These are phyloP conservation scores for Hydropotes inermis DNA, from an alignment of 2,113 vertebrate genomes.

Conservation along the genomic window DNA sequence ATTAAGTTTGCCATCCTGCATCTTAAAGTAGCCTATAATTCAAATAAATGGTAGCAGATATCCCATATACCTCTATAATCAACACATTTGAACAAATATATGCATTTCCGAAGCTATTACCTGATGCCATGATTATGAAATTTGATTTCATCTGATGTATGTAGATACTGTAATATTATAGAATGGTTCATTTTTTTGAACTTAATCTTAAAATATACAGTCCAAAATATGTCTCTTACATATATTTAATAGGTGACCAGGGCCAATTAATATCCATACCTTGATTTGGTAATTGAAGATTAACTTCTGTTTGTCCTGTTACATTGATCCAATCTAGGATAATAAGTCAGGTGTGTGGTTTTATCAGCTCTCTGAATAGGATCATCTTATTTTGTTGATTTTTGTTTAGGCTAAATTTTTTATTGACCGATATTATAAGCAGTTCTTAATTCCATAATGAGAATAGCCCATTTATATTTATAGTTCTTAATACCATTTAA, in stretches of 20 bases:
- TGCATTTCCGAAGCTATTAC: not conserved
- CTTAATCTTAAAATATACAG: not conserved
- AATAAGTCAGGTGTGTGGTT: not conserved
- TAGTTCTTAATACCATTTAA: not conserved
- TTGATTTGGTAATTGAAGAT: conserved; percentile 39
- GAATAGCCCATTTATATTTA: not conserved
- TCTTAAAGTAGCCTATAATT: not conserved
- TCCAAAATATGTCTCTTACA: not conserved
- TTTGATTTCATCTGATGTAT: not conserved
- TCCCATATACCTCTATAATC: not conserved
- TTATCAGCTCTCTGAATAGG: not conserved
- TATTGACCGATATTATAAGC: not conserved
- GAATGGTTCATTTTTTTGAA: not conserved
- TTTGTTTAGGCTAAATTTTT: not conserved
- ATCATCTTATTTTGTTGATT: conserved; percentile 5
- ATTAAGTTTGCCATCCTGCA: not conserved
- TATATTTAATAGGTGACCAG: conserved; percentile 9
- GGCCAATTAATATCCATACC: not conserved
- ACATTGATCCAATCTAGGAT: not conserved
- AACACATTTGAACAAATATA: not conserved
- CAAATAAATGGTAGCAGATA: conserved; percentile 10
- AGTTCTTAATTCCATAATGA: conserved; percentile 22
- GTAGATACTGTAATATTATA: not conserved
- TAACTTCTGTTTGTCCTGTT: conserved; percentile 30
- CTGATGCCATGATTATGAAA: not conserved